These are phyloP conservation scores for Orchesellides sinensis DNA, from an alignment of 2,888 invertebrate genomes.

Conservation along the genomic window DNA sequence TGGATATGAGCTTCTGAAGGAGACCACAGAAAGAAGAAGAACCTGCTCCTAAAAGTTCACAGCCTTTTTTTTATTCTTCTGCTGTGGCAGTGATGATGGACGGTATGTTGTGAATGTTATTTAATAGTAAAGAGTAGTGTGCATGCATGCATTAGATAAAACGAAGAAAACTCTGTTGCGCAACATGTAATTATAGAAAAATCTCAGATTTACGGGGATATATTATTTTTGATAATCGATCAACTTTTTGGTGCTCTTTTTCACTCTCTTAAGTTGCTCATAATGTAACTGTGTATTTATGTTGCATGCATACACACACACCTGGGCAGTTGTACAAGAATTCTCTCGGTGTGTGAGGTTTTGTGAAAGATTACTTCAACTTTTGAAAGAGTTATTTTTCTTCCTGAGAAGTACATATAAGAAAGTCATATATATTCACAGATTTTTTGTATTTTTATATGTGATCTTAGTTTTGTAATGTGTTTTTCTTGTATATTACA, in stretches of 20 bases:
- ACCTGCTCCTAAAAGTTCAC: conserved; percentile 63
- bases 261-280: neutral
- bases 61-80: conserved; percentile 47
- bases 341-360: conserved; percentile 29
- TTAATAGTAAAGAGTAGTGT: conserved; percentile 33
- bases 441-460: too few relatives aligned
- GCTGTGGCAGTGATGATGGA: conserved; percentile 48
- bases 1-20: conserved; percentile 53
- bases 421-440: neutral
- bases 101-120: conserved; percentile 48
- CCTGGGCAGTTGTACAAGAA: too few relatives aligned
- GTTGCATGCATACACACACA: conserved; percentile 7
- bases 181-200: conserved; percentile 67
- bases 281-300: neutral
- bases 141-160: conserved; percentile 45
- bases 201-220: conserved; percentile 68
- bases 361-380: conserved; percentile 2
- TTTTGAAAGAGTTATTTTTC: conserved; percentile 22
- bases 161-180: too few relatives aligned
- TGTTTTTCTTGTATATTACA: too few relatives aligned
- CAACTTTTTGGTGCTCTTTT: conserved; percentile 54
- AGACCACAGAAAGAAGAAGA: conserved; percentile 27
- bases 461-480: too few relatives aligned
- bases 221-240: conserved; percentile 69
- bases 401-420: neutral